phyloP scores from a whole-genome alignment of 2,888 invertebrate genomes.

The Blomia tropicalis region DNA sequence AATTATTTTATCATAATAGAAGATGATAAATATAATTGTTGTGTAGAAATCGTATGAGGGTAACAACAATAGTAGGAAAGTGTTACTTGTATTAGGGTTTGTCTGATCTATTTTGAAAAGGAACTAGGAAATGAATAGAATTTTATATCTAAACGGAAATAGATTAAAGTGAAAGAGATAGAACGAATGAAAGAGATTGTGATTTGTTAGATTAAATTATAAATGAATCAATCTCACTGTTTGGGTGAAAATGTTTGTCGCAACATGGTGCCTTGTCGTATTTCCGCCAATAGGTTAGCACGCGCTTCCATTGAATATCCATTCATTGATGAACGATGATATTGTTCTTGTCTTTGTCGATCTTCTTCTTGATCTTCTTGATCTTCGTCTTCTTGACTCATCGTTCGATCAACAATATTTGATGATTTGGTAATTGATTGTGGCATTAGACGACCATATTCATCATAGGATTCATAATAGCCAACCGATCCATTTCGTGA shows the following conservation, averaged over 20 bases:
- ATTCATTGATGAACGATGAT: neutral
- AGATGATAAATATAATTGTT: too few species aligned
- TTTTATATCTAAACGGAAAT: too few species aligned
- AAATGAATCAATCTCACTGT: neutral
- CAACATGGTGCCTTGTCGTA: neutral
- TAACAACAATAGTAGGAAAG: too few species aligned
- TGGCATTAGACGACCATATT: neutral
- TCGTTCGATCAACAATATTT: neutral
- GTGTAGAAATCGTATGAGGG: too few species aligned
- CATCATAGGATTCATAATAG: slow-evolving; percentile 5
- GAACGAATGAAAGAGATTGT: neutral
- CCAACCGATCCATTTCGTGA: neutral
- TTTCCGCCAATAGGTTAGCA: neutral
- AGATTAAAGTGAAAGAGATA: neutral
- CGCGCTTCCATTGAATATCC: neutral
- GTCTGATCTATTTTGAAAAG: too few species aligned
- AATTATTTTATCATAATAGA: too few species aligned
- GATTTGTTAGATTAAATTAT: neutral
- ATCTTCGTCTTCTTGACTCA: neutral
- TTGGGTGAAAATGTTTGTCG: neutral
- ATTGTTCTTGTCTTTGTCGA: neutral
- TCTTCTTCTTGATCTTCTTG: neutral
- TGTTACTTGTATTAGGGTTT: too few species aligned
- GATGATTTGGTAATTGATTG: too few species aligned
- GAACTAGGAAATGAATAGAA: too few species aligned